These are phyloP conservation scores for Desmodus rotundus DNA, from an alignment of 2,113 vertebrate genomes.

Conservation along the genomic window DNA sequence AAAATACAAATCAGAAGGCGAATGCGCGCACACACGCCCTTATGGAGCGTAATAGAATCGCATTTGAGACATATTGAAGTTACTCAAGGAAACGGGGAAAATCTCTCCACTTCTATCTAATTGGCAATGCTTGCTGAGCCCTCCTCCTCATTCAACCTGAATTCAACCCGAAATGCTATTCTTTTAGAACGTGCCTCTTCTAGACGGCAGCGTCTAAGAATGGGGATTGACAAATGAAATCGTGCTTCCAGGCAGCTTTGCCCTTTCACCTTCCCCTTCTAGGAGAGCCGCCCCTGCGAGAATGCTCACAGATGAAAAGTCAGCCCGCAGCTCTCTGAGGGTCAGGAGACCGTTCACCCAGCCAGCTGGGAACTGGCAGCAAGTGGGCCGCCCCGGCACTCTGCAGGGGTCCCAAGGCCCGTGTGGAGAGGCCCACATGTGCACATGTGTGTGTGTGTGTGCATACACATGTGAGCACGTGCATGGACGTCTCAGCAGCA, in stretches of 20 bases:
- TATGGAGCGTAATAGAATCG: rapidly evolving
- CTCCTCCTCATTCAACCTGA: too few species aligned
- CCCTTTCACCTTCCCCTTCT: not conserved
- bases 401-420: not conserved
- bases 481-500: not conserved
- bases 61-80: not conserved
- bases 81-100: not conserved
- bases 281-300: not conserved
- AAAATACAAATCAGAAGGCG: not conserved
- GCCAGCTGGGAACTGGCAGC: too few species aligned
- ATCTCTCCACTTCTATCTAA: not conserved
- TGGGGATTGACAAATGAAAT: not conserved
- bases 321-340: not conserved
- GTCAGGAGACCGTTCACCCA: not conserved
- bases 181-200: not conserved
- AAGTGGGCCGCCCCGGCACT: rapidly evolving
- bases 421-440: not conserved
- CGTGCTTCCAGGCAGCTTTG: too few species aligned
- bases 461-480: not conserved
- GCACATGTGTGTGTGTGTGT: rapidly evolving
- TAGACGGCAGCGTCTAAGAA: not conserved
- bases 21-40: not conserved
- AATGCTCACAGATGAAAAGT: rapidly evolving
- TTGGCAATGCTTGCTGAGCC: not conserved
- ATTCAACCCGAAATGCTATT: not conserved